Base-by-base conservation (phyloP, 2,888 invertebrate genomes). In the Allygus modestus region DNA sequence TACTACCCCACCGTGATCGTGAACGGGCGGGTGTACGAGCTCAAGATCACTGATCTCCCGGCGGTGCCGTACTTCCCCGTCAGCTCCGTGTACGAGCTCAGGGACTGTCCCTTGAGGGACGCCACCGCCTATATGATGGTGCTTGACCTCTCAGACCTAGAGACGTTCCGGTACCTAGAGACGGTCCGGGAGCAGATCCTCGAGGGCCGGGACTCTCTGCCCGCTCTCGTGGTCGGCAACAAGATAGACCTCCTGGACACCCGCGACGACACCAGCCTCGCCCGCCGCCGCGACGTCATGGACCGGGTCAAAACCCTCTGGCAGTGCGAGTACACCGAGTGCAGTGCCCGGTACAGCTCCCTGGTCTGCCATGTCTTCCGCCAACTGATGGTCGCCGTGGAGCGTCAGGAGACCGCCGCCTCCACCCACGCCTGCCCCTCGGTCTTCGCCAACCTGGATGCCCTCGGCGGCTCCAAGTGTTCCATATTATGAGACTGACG, bases 241-340 rank as follows among this genome's bases (percentile, higher is more conserved):
- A 98, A 98, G 90, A 96, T 96, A 90, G 98, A 97, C 90, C 91
- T 96, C 87, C 37, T 84, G 5, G 58, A 58, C 37, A 58, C 28
- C 20, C 31, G 31, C 17, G 71, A 33, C 20, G 20, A 79, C 79
- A 28, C n/a, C 17, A 17, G 43, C 81, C 2, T 71, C 15, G 71
- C 58, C 28, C 41, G 65, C 20, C 61, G 77, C 23, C 28, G 41
- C 1, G 43, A 2, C 12, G 33, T 65, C 37, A 96, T 97, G 33
- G 97, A 97, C 90, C 92, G 97, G 88, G 97, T 98, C 82, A 94
- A 97, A 88, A 98, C 98, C 90, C 97, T 98, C 89, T 98, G 98
- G 98, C 96, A 97, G 90, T 97, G 97, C 89, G 96, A 96, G 26
- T 98, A 98, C 90, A 95, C 98, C 75, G 98, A 98, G 91, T 84